A percentile compares a stretch with the other conserved stretches of the same genome.
Evolutionary conservation across 2,888 invertebrate species (phyloP).

Genomic region (Lycaena phlaeas): DNA sequence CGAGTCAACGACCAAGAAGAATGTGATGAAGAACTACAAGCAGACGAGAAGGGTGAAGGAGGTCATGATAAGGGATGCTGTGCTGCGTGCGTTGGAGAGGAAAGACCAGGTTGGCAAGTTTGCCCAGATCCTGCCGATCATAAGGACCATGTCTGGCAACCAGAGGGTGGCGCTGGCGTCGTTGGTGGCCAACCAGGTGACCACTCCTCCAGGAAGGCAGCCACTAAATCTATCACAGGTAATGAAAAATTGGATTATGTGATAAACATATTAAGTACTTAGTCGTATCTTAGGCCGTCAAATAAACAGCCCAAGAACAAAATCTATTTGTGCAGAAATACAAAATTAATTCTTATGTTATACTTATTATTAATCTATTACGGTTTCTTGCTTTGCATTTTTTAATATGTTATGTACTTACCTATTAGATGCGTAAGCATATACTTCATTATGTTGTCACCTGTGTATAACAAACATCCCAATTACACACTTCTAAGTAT

Average conservation of each 20-base stretch:
- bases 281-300: too few species aligned
- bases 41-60: constrained; percentile 47
- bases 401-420: too few species aligned
- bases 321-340: too few species aligned
- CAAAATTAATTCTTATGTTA: too few species aligned
- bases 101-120: constrained; percentile 74
- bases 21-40: constrained; percentile 41
- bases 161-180: constrained; percentile 76
- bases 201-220: constrained; percentile 63
- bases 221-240: constrained; percentile 75
- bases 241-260: constrained; percentile 10
- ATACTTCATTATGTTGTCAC: too few species aligned
- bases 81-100: constrained; percentile 71
- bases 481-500: too few species aligned
- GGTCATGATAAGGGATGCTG: constrained; percentile 62
- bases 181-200: constrained; percentile 75
- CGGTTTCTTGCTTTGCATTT: too few species aligned
- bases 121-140: constrained; percentile 76
- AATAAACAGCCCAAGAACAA: too few species aligned
- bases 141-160: constrained; percentile 74
- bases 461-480: too few species aligned
- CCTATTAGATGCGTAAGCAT: too few species aligned
- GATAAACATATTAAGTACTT: too few species aligned
- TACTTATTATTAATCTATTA: too few species aligned
- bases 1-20: constrained; percentile 32